phyloP scores from a whole-genome alignment of 2,113 vertebrate genomes.

The Phalacrocorax pelagicus region DNA sequence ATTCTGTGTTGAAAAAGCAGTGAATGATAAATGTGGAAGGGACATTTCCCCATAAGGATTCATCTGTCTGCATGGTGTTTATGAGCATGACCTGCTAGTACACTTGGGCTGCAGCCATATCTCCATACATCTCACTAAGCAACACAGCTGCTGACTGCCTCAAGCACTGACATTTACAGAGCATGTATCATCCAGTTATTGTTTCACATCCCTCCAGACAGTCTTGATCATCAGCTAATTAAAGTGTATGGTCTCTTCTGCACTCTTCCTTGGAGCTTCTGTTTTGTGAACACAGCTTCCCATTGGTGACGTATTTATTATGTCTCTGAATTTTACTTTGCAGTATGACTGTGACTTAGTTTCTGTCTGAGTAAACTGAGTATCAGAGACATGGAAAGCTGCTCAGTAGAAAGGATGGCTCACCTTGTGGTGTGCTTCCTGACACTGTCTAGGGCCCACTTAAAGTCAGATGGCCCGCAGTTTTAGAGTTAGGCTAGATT shows the following conservation, averaged over 20 bases:
- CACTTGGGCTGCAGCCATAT: background rate
- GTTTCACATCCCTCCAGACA: background rate
- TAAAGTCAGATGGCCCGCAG: background rate
- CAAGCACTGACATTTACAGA: background rate
- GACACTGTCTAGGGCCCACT: background rate
- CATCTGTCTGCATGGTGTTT: background rate
- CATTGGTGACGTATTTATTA: background rate
- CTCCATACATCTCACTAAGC: background rate
- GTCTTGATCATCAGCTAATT: conserved; percentile 23
- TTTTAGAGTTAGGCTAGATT: background rate
- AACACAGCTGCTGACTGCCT: background rate
- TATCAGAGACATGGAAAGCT: background rate
- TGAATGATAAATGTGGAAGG: background rate
- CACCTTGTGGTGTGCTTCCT: background rate
- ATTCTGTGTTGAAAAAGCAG: background rate
- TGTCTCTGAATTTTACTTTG: background rate
- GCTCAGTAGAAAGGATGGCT: background rate
- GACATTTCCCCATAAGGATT: background rate
- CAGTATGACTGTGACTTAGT: background rate
- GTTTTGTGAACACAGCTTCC: background rate
- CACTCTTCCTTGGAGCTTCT: background rate
- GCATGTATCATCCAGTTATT: background rate
- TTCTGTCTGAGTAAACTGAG: background rate
- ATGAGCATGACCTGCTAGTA: background rate
- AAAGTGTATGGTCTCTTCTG: background rate